Evolutionary conservation across 1,140 invertebrate species (phyloP).

Genomic region (Drosophila micromelanica): DNA sequence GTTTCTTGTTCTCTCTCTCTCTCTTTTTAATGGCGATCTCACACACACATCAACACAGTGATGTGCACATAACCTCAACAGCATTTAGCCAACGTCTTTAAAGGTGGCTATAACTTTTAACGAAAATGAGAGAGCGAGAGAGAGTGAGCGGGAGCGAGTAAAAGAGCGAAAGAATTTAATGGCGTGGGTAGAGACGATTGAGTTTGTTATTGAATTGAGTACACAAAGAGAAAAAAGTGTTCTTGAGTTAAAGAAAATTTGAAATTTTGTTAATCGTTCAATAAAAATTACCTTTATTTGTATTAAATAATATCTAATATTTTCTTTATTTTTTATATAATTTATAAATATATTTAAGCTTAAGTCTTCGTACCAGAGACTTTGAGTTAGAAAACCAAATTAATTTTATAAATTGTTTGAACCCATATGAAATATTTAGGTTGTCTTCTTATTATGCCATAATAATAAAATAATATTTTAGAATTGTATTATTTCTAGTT

Average conservation of each 20-base stretch:
- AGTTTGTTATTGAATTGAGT: not conserved
- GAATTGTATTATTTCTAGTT: too few relatives aligned
- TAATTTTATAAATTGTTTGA: too few relatives aligned
- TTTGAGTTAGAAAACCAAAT: too few relatives aligned
- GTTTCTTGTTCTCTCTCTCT: not conserved
- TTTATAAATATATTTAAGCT: too few relatives aligned
- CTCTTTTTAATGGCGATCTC: slow-evolving; percentile 14
- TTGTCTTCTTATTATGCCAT: too few relatives aligned
- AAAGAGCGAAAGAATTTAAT: slow-evolving; percentile 1
- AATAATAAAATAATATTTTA: too few relatives aligned
- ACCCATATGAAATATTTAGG: too few relatives aligned
- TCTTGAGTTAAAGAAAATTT: not conserved
- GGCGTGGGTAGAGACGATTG: not conserved
- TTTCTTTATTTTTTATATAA: too few relatives aligned
- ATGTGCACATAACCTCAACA: slow-evolving; percentile 64
- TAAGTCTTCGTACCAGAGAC: too few relatives aligned
- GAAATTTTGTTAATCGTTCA: too few relatives aligned
- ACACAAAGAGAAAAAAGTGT: not conserved
- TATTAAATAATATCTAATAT: too few relatives aligned
- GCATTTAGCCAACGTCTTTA: slow-evolving; percentile 17
- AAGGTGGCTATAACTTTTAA: not conserved
- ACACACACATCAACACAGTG: slow-evolving; percentile 2
- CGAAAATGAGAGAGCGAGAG: not conserved
- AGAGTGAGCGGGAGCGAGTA: not conserved
- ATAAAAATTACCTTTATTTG: too few relatives aligned